A percentile compares a stretch with the other conserved stretches of the same genome.
Conservation (phyloP, 2,113 vertebrate genomes). For the Aleadryas rufinucha region DNA sequence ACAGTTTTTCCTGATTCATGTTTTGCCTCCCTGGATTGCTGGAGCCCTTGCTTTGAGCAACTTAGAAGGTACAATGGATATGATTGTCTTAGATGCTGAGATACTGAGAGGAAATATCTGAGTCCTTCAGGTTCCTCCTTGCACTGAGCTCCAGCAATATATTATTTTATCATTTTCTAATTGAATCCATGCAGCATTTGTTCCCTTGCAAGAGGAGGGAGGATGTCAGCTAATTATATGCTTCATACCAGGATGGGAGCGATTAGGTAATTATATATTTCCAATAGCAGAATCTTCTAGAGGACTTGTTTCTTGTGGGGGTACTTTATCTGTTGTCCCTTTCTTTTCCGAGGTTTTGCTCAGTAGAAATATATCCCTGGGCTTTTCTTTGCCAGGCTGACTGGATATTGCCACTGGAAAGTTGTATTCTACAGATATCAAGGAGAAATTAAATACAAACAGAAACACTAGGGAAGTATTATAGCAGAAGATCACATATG, state of each 20-base stretch:
- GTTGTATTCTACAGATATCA: not conserved
- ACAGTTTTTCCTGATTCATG: not conserved
- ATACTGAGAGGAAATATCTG: not conserved
- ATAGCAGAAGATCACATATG: not conserved
- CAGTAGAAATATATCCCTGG: not conserved
- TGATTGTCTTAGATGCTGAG: not conserved
- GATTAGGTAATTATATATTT: not conserved
- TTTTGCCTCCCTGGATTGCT: not conserved
- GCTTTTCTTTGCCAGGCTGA: not conserved
- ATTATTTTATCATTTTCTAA: not conserved
- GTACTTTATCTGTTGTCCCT: not conserved
- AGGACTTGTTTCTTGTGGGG: not conserved
- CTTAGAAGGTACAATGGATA: not conserved
- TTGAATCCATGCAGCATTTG: not conserved
- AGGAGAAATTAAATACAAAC: conserved; percentile 4
- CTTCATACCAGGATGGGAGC: not conserved
- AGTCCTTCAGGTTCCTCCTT: not conserved
- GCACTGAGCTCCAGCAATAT: not conserved
- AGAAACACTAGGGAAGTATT: not conserved
- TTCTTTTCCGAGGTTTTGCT: not conserved
- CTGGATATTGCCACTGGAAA: not conserved
- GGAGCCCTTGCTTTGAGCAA: not conserved
- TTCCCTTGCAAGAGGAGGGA: not conserved
- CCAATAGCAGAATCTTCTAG: not conserved
- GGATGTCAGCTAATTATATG: not conserved